These are phyloP conservation scores for Hemibates koningsi DNA, from an alignment of 2,113 vertebrate species.

Conservation along the genomic window DNA sequence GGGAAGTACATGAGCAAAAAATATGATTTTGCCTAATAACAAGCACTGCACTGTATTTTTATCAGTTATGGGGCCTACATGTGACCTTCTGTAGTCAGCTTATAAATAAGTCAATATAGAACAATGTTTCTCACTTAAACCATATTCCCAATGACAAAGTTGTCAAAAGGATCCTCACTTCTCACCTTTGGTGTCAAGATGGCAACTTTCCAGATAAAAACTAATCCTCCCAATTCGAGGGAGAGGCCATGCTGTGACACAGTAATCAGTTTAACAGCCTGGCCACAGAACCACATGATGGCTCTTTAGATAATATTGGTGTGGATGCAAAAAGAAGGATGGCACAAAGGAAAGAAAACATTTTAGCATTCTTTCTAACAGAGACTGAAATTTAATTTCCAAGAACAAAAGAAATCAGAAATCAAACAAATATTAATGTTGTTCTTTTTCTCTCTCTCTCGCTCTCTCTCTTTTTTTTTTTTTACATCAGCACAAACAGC, in stretches of 20 bases:
- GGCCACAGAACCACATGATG: background rate
- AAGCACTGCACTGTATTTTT: background rate
- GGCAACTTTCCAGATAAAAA: background rate
- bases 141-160: background rate
- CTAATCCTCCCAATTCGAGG: background rate
- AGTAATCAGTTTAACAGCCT: background rate
- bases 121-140: background rate
- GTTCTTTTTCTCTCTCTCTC: rapidly evolving
- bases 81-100: background rate
- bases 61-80: background rate
- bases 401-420: background rate
- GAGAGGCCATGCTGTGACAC: background rate
- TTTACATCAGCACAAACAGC: background rate
- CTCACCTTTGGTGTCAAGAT: background rate
- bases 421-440: background rate
- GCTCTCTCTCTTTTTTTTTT: rapidly evolving
- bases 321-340: background rate
- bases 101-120: background rate
- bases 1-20: background rate
- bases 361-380: background rate
- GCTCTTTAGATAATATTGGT: background rate
- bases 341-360: background rate
- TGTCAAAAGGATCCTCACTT: background rate
- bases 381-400: background rate
- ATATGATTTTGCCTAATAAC: background rate